Evolutionary conservation across 2,797 vertebrate genomes (phyloP).

Genomic region (Coranthus polyacanthus): DNA sequence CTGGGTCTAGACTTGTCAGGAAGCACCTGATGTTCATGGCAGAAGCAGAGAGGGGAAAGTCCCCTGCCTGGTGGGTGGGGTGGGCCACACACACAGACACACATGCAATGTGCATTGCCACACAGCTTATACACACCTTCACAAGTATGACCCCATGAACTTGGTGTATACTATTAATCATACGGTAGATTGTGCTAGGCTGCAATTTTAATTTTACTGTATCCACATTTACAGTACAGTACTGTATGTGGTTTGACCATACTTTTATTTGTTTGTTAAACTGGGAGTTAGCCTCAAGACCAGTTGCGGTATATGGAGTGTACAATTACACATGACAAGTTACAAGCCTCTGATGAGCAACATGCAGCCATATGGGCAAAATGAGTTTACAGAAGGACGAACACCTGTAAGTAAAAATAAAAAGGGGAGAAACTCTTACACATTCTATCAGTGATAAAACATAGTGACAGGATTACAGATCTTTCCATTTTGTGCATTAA

Average conservation of each 20-base stretch:
- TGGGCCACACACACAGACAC: slow-evolving; percentile 72
- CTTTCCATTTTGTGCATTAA: too few relatives aligned
- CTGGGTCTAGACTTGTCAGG: slow-evolving; percentile 82
- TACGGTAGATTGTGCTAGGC: slow-evolving; percentile 2
- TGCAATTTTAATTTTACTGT: neutral
- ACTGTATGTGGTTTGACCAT: slow-evolving; percentile 6
- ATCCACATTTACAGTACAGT: neutral
- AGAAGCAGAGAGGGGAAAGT: slow-evolving; percentile 75
- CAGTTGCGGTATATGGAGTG: neutral
- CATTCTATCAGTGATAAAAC: neutral
- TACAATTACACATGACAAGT: neutral
- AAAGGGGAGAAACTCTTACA: neutral
- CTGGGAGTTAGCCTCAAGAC: neutral
- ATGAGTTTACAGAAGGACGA: neutral
- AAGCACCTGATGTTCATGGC: slow-evolving; percentile 80
- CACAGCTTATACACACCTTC: slow-evolving; percentile 53
- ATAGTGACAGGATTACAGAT: neutral
- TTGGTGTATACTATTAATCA: slow-evolving; percentile 28
- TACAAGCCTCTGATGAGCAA: slow-evolving; percentile 4
- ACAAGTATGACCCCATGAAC: slow-evolving; percentile 57
- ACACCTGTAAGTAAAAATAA: neutral
- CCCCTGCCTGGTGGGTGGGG: slow-evolving; percentile 79
- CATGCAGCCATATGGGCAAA: neutral
- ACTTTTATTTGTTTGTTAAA: slow-evolving; percentile 1
- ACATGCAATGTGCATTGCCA: slow-evolving; percentile 46